Conservation (phyloP, 2,888 invertebrate species). For the Trachelus tabidus region DNA sequence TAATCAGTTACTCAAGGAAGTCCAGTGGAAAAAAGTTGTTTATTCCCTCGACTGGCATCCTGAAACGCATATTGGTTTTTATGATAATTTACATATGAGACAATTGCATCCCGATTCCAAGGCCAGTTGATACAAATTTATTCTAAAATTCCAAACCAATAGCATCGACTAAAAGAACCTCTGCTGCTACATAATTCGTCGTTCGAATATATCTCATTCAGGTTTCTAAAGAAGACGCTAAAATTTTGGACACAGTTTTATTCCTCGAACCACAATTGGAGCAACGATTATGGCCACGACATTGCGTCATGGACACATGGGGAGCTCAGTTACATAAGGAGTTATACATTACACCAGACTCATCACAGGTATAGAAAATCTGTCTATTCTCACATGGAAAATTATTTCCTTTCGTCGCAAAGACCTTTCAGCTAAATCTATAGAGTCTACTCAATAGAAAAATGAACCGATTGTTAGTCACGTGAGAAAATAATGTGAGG, state of each 20-base stretch:
- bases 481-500: not conserved
- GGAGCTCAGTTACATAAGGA: slow-evolving; percentile 92
- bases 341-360: slow-evolving; percentile 82
- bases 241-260: slow-evolving; percentile 87
- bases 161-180: not conserved
- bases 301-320: slow-evolving; percentile 94
- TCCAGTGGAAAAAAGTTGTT: slow-evolving; percentile 83
- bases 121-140: slow-evolving; percentile 29
- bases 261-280: slow-evolving; percentile 87
- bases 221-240: slow-evolving; percentile 73
- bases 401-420: not conserved
- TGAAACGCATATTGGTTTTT: slow-evolving; percentile 92
- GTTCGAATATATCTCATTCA: slow-evolving; percentile 21
- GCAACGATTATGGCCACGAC: slow-evolving; percentile 93
- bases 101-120: slow-evolving; percentile 74
- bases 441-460: not conserved
- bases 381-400: not conserved
- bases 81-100: slow-evolving; percentile 86
- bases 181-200: not conserved
- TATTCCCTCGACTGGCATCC: slow-evolving; percentile 98
- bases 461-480: not conserved
- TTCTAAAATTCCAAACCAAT: not conserved
- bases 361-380: slow-evolving; percentile 69
- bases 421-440: not conserved
- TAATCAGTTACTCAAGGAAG: slow-evolving; percentile 81